These are phyloP conservation scores for Ceratina calcarata DNA, from an alignment of 1,140 invertebrate genomes.

Conservation along the genomic window DNA sequence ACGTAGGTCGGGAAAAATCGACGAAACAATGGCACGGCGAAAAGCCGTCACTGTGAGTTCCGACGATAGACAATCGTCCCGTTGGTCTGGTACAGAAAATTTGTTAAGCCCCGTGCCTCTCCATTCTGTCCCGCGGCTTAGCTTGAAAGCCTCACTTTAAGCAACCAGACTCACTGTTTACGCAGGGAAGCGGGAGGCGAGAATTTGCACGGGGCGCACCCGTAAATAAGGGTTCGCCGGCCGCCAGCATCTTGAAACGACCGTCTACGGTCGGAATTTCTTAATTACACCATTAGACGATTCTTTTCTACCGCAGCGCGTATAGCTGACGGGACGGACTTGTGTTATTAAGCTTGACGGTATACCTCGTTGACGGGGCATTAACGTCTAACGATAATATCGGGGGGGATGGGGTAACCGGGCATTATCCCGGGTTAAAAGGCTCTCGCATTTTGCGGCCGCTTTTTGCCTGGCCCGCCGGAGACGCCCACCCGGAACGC, in stretches of 20 bases:
- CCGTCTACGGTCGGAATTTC: constrained; percentile 46
- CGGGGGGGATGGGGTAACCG: background rate
- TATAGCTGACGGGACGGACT: background rate
- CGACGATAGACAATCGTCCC: constrained; percentile 3
- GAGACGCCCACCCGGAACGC: background rate
- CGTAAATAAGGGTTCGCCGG: constrained; percentile 26
- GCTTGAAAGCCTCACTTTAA: constrained; percentile 42
- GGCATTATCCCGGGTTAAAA: background rate
- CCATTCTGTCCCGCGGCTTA: background rate
- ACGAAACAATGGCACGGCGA: background rate
- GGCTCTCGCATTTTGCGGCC: background rate
- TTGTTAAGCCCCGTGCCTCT: background rate
- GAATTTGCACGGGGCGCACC: constrained; percentile 25
- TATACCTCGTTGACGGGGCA: constrained; percentile 25
- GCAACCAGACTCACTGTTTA: constrained; percentile 34
- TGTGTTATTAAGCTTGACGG: constrained; percentile 30
- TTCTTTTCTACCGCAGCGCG: constrained; percentile 34
- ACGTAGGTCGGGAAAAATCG: background rate
- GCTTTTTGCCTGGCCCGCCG: background rate
- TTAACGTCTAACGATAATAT: constrained; percentile 48
- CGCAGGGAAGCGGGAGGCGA: constrained; percentile 2
- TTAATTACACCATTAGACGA: constrained; percentile 58
- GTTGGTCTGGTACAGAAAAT: background rate
- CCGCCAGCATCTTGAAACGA: constrained; percentile 32
- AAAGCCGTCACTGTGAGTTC: background rate